Evolutionary conservation across 53 echinoderm and acorn worm genomes (phyloP).

Genomic region (Holothuria leucospilota): DNA sequence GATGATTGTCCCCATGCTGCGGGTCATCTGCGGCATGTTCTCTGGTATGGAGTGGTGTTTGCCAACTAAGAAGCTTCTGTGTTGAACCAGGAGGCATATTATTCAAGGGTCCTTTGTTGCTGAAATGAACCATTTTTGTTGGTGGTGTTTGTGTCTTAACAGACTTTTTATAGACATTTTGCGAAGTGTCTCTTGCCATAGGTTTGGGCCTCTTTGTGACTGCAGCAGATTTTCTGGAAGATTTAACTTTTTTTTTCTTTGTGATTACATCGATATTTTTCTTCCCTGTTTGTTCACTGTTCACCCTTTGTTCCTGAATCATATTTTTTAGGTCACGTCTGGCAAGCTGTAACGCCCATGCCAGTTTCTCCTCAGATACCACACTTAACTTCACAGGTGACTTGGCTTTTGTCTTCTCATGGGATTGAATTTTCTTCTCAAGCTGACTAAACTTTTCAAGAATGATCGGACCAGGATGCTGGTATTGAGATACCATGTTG

Average conservation of each 20-base stretch:
- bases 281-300: constrained; percentile 30
- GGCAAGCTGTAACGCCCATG: constrained; percentile 81
- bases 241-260: constrained; percentile 35
- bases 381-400: constrained; percentile 68
- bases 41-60: constrained; percentile 5
- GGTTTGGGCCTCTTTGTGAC: neutral
- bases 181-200: neutral
- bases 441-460: constrained; percentile 74
- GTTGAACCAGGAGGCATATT: constrained; percentile 23
- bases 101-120: constrained; percentile 14
- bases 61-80: neutral
- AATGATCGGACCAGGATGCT: constrained; percentile 86
- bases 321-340: constrained; percentile 87
- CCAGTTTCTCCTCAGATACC: constrained; percentile 81
- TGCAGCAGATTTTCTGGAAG: constrained; percentile 18
- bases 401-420: constrained; percentile 17
- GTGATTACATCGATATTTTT: constrained; percentile 7
- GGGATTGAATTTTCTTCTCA: neutral
- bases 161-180: constrained; percentile 57
- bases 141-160: constrained; percentile 67
- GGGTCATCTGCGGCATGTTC: neutral
- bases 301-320: constrained; percentile 49
- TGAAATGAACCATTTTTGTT: constrained; percentile 29
- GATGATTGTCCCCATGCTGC: neutral
- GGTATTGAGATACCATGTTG: constrained; percentile 72